Evolutionary conservation across 1,140 invertebrate genomes (phyloP).

Genomic region (Nasonia vitripennis): DNA sequence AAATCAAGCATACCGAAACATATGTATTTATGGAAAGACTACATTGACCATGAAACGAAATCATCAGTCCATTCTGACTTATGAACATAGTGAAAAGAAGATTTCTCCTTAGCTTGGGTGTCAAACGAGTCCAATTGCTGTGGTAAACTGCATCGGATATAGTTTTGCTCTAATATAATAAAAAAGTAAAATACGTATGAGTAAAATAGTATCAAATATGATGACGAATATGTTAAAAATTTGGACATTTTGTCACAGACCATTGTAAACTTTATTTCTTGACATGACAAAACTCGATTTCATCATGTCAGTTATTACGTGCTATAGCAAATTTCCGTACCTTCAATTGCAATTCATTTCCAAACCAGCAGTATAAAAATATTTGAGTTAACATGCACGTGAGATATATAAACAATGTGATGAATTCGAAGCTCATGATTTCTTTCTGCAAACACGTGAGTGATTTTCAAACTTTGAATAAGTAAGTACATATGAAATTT

Average conservation of each 20-base stretch:
- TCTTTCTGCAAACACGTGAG: constrained; percentile 53
- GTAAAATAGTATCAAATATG: not conserved
- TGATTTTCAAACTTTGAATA: not conserved
- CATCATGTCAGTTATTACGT: too few species aligned
- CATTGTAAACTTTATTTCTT: too few species aligned
- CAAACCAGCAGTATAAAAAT: constrained; percentile 25
- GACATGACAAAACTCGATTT: too few species aligned
- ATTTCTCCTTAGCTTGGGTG: not conserved
- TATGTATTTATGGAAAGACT: not conserved
- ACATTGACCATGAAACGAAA: not conserved
- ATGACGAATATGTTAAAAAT: not conserved
- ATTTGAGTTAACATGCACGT: not conserved
- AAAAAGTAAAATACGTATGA: not conserved
- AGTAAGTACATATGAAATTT: too few species aligned
- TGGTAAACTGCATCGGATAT: not conserved
- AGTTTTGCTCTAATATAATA: not conserved
- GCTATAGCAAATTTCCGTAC: constrained; percentile 35
- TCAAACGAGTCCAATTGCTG: not conserved
- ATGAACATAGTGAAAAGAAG: not conserved
- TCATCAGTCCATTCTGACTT: not conserved
- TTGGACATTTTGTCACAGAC: not conserved
- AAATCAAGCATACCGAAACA: not conserved
- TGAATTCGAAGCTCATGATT: constrained; percentile 53
- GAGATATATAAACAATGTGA: constrained; percentile 37
- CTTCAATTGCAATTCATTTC: constrained; percentile 44